phyloP scores from a whole-genome alignment of 2,113 vertebrate genomes.

The Sturnus vulgaris region DNA sequence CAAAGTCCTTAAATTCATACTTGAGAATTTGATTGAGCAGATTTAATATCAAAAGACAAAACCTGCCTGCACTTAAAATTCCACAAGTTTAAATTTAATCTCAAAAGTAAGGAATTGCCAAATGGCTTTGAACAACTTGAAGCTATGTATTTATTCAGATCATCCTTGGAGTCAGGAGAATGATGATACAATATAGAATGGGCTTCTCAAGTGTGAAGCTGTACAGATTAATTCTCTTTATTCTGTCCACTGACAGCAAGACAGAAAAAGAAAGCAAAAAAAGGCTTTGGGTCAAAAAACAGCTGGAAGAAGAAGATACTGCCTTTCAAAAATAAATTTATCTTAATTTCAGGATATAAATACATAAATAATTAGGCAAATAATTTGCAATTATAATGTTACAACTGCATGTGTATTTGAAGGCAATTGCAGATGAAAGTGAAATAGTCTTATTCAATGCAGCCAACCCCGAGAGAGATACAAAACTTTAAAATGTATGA shows the following conservation, averaged over 20 bases:
- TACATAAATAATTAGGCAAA: neutral
- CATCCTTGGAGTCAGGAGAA: neutral
- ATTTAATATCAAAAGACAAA: neutral
- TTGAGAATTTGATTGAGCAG: neutral
- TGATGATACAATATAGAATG: neutral
- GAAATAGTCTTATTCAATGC: neutral
- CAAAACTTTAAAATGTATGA: neutral
- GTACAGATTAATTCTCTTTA: neutral
- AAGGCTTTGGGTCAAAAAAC: neutral
- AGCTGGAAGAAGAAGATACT: neutral
- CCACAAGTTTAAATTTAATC: neutral
- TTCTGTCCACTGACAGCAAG: neutral
- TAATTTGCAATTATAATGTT: neutral
- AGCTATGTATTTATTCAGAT: neutral
- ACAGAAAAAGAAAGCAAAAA: neutral
- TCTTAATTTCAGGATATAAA: neutral
- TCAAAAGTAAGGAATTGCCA: neutral
- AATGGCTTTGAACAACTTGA: neutral
- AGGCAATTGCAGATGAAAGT: neutral
- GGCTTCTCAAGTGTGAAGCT: neutral
- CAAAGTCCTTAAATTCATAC: neutral
- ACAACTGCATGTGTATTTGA: neutral
- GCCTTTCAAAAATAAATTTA: neutral
- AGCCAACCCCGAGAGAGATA: neutral
- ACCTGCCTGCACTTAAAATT: neutral